Conservation (phyloP, 2,888 invertebrate genomes). For the Desoria tigrina region DNA sequence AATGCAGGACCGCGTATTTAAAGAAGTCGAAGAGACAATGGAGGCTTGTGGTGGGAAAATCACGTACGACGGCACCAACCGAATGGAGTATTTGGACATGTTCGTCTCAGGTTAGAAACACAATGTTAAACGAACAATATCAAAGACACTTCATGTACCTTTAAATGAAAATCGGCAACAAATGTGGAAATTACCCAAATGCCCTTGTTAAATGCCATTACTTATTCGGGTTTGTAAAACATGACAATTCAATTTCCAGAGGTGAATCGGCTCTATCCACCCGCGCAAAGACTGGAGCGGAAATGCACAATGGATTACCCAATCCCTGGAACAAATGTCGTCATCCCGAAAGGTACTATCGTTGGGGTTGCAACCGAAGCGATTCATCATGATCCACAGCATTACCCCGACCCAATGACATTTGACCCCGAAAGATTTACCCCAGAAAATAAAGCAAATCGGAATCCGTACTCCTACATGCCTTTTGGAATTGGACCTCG, state of each 20-base stretch:
- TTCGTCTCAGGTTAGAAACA: slow-evolving; percentile 1
- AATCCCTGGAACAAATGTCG: slow-evolving; percentile 26
- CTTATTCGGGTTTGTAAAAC: neutral
- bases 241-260: too few relatives aligned
- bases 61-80: neutral
- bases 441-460: slow-evolving; percentile 38
- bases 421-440: slow-evolving; percentile 42
- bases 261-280: slow-evolving; percentile 33
- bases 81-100: slow-evolving; percentile 5
- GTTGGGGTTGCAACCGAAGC: slow-evolving; percentile 25
- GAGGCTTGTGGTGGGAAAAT: neutral
- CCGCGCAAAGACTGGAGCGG: slow-evolving; percentile 34
- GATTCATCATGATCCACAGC: slow-evolving; percentile 32
- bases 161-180: too few relatives aligned
- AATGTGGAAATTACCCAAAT: neutral
- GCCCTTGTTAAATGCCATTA: neutral
- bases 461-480: slow-evolving; percentile 39
- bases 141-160: too few relatives aligned
- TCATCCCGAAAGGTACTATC: slow-evolving; percentile 25
- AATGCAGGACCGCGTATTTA: slow-evolving; percentile 1
- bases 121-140: too few relatives aligned
- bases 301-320: slow-evolving; percentile 29
- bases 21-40: neutral
- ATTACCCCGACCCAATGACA: slow-evolving; percentile 40
- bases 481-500: slow-evolving; percentile 43